Conservation (phyloP, 2,888 invertebrate species). For the Pandemis corylana region DNA sequence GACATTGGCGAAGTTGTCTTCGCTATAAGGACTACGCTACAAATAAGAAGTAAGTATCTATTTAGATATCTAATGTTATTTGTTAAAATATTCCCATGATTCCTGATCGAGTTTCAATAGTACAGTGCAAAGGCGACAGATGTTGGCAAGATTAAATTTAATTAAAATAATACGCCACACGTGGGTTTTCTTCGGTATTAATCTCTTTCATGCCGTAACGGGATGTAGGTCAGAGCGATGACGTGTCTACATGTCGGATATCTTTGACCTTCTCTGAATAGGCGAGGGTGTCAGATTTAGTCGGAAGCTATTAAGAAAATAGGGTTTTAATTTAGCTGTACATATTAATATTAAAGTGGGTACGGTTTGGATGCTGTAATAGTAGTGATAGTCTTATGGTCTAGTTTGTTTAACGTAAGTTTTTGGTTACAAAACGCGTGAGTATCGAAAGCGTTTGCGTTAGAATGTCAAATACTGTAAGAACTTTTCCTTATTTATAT, state of each 20-base stretch:
- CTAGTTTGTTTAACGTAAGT: too few relatives aligned
- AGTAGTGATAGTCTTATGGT: too few relatives aligned
- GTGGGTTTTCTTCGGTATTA: slow-evolving; percentile 29
- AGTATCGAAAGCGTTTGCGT: too few relatives aligned
- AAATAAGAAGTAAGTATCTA: too few relatives aligned
- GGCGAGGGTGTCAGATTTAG: neutral
- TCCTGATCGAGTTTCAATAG: slow-evolving; percentile 22
- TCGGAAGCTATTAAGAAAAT: neutral
- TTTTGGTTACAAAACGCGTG: too few relatives aligned
- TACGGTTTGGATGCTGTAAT: too few relatives aligned
- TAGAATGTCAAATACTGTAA: too few relatives aligned
- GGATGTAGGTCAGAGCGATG: slow-evolving; percentile 6
- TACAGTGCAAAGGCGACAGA: slow-evolving; percentile 50
- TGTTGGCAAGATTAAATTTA: slow-evolving; percentile 55
- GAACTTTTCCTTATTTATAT: too few relatives aligned
- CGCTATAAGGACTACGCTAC: too few relatives aligned
- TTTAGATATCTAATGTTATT: too few relatives aligned
- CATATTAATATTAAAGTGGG: too few relatives aligned
- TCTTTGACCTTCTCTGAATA: neutral
- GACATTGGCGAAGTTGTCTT: too few relatives aligned
- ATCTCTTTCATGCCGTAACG: slow-evolving; percentile 17
- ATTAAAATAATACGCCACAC: slow-evolving; percentile 50
- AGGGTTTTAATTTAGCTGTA: neutral
- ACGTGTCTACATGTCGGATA: neutral
- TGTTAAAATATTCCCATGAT: neutral